Evolutionary conservation across 2,113 vertebrate genomes (phyloP), one percentile per base, ranked within the genome.

Genomic region (Dipodomys ordii): DNA sequence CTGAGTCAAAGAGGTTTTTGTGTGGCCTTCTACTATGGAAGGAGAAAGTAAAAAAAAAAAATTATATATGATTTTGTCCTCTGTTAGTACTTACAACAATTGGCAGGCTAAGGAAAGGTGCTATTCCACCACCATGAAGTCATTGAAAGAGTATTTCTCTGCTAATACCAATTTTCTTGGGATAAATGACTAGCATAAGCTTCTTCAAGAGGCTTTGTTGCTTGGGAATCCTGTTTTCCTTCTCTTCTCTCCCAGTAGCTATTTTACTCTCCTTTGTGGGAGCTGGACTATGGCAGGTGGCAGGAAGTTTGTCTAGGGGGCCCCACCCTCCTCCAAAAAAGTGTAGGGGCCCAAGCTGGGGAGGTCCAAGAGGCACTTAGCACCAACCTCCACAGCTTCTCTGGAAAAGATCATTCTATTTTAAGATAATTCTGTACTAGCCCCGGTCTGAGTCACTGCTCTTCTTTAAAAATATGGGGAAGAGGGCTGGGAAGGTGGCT

Each of bases 221-320:
- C 85, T 80, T 83, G 32, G 49, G 44, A 92, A 79, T 35, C 69
- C 28, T 79, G 49, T 62, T 94, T 83, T 92, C 85, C 92, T 44
- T 90, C 84, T 67, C 78, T 68, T 49, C 32, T 73, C 80, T 72
- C 68, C 80, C 71, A 60, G 76, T 18, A 87, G 90, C 72, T 93
- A 80, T 74, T 44, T 39, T 77, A 57, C 73, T 81, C 81, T 83
- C n/a, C n/a, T 84, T 92, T 95, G 82, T 86, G 76, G 68, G 72
- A 83, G 82, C 23, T 93, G 57, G 81, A 46, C 32, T 62, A 73
- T 9, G n/a, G 83, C 94, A 93, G 95, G 93, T 87, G 93, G 78
- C 89, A 96, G 96, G 91, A 96, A 96, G 87, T 32, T 30, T 89
- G 87, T 78, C 83, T n/a, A 15, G 72, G 73, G 30, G 28, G 49